Base-by-base conservation (phyloP, 37 sponge, comb jelly and placozoan genomes). In the Theonella swinhoei region DNA sequence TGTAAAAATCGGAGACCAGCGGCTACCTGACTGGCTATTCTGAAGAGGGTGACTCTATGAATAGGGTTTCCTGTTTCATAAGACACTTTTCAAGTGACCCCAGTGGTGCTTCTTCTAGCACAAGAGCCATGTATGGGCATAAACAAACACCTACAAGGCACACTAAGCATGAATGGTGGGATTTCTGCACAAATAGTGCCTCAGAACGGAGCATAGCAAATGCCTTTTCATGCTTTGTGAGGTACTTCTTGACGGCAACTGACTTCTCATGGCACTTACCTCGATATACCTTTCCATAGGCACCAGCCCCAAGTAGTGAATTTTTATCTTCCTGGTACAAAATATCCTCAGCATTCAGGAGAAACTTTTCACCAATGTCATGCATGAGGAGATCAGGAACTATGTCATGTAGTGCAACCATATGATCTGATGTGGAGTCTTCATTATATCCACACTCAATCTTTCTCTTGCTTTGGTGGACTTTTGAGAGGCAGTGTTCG, bases 51-150 rank as follows among this genome's bases (percentile, higher is more conserved):
- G 36, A 92, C 42, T n/a, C 96, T 70, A 37, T 79, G 60, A 30
- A 95, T 68, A 0, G 93, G 77, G 19, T 26, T 72, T 86, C 70
- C 66, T 69, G 70, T 64, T 88, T 88, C 47, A 85, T 59, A 1
- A 94, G 74, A 24, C 71, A 75, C 19, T 20, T 62, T 28, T 84
- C 70, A 9, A 96, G 88, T 29, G 94, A 87, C 9, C 93, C 86
- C 40, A 87, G 68, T 22, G 96, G 96, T 33, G 94, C 94, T 32
- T 89, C 78, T 59, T 96, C 96, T 64, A 96, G 41, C 20, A 96
- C 94, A 4, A 95, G 87, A 20, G 82, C 80, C 80, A 89, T 85
- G 39, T 47, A 54, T 28, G 95, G 95, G 25, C 83, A 60, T 61
- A 95, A 32, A 61, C 77, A 69, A 30, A 95, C 87, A 19, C 95